A percentile compares a stretch with the other conserved stretches of the same genome.
phyloP scores from a whole-genome alignment of 2,113 vertebrate genomes.

The Amphilophus citrinellus region DNA sequence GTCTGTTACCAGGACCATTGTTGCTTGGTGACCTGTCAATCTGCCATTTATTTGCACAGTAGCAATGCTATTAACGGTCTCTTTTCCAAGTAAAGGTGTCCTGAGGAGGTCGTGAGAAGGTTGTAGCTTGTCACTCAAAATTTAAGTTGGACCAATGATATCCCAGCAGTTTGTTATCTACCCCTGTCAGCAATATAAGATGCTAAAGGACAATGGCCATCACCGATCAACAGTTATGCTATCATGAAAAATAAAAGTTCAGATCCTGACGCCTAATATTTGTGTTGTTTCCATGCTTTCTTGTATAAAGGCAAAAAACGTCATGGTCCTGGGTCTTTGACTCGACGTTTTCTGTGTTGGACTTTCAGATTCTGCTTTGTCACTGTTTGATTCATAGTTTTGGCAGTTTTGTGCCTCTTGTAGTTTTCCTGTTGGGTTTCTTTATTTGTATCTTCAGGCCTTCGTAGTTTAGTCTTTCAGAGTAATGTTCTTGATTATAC shows the following conservation, averaged over 20 bases:
- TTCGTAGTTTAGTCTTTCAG: too few species aligned
- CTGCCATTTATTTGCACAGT: conserved; percentile 37
- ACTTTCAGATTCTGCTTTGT: too few species aligned
- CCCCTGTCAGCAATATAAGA: background rate
- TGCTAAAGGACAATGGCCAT: background rate
- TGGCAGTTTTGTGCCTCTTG: too few species aligned
- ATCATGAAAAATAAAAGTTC: background rate
- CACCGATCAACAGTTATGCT: background rate
- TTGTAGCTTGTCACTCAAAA: conserved; percentile 1
- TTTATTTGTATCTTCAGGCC: too few species aligned
- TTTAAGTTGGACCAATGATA: background rate
- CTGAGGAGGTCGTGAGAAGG: conserved; percentile 4
- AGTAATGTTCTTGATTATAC: too few species aligned
- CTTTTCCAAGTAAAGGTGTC: background rate
- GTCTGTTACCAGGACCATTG: background rate
- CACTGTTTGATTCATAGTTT: too few species aligned
- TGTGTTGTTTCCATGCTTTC: too few species aligned
- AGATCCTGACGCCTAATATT: too few species aligned
- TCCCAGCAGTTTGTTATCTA: background rate
- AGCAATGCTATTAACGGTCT: conserved; percentile 17
- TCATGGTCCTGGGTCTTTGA: too few species aligned
- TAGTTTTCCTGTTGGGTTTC: too few species aligned
- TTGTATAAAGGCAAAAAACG: background rate
- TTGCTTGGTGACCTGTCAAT: conserved; percentile 17
- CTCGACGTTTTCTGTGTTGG: too few species aligned